Base-by-base conservation (phyloP, 2,888 invertebrate species). In the Thera britannica region DNA sequence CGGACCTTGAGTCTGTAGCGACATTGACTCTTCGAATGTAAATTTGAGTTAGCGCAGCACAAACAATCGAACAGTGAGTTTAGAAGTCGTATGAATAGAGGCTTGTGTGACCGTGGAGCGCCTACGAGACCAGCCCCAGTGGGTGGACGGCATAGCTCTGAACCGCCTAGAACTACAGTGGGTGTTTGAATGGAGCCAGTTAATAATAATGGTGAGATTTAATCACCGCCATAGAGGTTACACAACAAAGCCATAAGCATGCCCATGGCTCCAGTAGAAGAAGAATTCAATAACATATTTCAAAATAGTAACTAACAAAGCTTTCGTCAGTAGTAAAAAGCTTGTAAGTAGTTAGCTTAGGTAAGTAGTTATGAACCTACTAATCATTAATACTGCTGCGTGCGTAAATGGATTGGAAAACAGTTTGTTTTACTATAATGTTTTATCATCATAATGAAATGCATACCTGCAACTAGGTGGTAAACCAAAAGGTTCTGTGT, bases 141-240 rank as follows among this genome's bases (percentile, higher is more conserved):
- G 93, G 93, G 93, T 92, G 93, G 92, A 93, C 93, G 92, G 89
- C 93, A 93, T 93, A 93, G 90, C 90, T 90, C 89, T 84, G 86
- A 87, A 84, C 89, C 87, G 89, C 90, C 90, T 89, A 90, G 90
- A 86, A 87, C 90, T 86, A 85, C 92, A 90, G 93, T 93, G 93
- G 93, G 93, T 93, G 93, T 92, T 89, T 90, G 88, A 92, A 93
- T 93, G 92, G 92, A 92, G 92, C 92, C 92, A 91, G 90, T 92
- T 91, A 90, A 92, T 93, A 93, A 93, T 93, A 92, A 93, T 93
- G 93, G 92, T 92, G 93, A 92, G 92, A 93, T 93, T 89, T 92
- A 93, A 93, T 93, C 93, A 92, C 93, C 91, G 84, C 84, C 90
- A 88, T 90, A 89, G 87, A 92, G 85, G 90, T 92, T 93, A 90